Evolutionary conservation across 2,888 invertebrate genomes (phyloP).

Genomic region (Rhyacophila evoluta): DNA sequence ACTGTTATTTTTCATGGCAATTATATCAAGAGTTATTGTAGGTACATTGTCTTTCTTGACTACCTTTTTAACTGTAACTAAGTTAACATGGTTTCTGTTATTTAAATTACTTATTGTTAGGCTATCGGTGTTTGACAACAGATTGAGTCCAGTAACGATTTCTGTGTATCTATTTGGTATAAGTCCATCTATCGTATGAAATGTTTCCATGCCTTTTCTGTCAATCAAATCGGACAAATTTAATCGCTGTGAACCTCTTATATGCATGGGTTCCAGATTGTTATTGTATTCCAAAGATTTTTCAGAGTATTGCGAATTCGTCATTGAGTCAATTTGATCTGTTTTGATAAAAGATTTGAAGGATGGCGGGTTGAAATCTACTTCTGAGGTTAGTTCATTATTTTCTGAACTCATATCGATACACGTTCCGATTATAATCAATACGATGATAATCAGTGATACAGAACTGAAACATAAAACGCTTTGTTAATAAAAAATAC

Average conservation of each 20-base stretch:
- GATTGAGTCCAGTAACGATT: slow-evolving; percentile 41
- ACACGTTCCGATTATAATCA: slow-evolving; percentile 64
- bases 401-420: slow-evolving; percentile 62
- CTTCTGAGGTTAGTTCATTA: slow-evolving; percentile 19
- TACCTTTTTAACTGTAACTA: slow-evolving; percentile 60
- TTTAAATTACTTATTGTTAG: slow-evolving; percentile 58
- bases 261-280: not conserved
- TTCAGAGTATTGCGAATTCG: not conserved
- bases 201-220: slow-evolving; percentile 41
- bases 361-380: slow-evolving; percentile 34
- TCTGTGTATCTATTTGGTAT: slow-evolving; percentile 51
- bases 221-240: not conserved
- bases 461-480: slow-evolving; percentile 51
- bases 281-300: slow-evolving; percentile 25
- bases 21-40: slow-evolving; percentile 61
- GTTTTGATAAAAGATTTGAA: slow-evolving; percentile 51
- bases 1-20: slow-evolving; percentile 59
- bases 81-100: slow-evolving; percentile 59
- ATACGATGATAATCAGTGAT: slow-evolving; percentile 58
- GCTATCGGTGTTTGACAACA: slow-evolving; percentile 51
- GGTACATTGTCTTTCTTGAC: slow-evolving; percentile 59
- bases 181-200: slow-evolving; percentile 46
- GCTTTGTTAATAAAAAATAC: too few relatives aligned
- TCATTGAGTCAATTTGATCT: slow-evolving; percentile 32
- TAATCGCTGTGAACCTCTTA: not conserved